Evolutionary conservation across 2,113 vertebrate genomes (phyloP), one percentile per base, ranked within the genome.

Genomic region (Vulpes lagopus): DNA sequence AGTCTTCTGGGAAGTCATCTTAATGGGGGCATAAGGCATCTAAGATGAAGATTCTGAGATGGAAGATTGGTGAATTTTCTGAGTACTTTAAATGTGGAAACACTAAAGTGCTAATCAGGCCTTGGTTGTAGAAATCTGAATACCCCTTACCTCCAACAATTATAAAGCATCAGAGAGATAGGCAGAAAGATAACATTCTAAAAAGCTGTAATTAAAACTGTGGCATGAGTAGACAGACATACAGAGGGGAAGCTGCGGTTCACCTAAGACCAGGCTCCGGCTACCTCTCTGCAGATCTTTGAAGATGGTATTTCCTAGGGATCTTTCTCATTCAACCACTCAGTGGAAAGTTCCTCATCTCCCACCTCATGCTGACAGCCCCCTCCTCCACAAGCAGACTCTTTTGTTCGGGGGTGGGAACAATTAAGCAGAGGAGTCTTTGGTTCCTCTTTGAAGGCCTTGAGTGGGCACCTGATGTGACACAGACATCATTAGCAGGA

Each of bases 141-240:
- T 2, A 20, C 35, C 0, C 23, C 0, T 0, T 5, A 11, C 7
- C 11, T 35, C 23, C 14, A 43, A 8, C 32, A 76, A 1, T 81
- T 83, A 38, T 32, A 90, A 87, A 92, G 15, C 8, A 65, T 8
- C 5, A 64, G 30, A 35, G 25, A 23, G 38, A 32, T 38, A 62
- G 53, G 60, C n/a, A 96, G 55, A 85, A 16, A 12, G 59, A 38
- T 23, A 30, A 65, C 7, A 16, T 94, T 89, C 20, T 49, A 65
- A 65, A 27, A 91, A 53, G 38, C 57, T 90, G 30, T 91, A 16
- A 27, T 83, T 73, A 81, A 94, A 78, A 32, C 32, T 79, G 12
- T 43, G 9, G 38, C 11, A 55, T 62, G 11, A 30, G 8, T 15
- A 51, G n/a, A 65, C 8, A 0, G n/a, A 65, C 8, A 0, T 83